Evolutionary conservation across 2,888 invertebrate species (phyloP).

Genomic region (Macrosoma leucophasiata): DNA sequence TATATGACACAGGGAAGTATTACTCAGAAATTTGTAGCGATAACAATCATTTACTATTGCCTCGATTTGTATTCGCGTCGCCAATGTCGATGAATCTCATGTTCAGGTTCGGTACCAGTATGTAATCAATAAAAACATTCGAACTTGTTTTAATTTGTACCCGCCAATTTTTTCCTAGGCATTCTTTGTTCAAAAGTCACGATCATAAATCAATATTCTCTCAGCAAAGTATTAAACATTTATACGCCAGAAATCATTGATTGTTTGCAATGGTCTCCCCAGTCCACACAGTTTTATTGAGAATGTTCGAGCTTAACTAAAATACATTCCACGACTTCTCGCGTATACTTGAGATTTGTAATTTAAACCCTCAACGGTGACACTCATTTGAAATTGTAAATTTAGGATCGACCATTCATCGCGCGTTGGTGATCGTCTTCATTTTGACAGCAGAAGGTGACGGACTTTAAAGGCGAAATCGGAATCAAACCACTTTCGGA

Average conservation of each 20-base stretch:
- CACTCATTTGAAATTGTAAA: slow-evolving; percentile 55
- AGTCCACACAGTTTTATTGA: slow-evolving; percentile 24
- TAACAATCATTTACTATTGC: slow-evolving; percentile 47
- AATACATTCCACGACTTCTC: slow-evolving; percentile 47
- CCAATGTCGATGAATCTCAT: slow-evolving; percentile 8
- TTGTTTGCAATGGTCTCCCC: slow-evolving; percentile 42
- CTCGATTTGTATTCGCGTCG: slow-evolving; percentile 7
- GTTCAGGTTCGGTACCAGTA: neutral
- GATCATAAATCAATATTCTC: slow-evolving; percentile 33
- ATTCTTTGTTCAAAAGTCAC: slow-evolving; percentile 21
- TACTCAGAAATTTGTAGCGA: slow-evolving; percentile 64
- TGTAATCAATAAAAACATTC: neutral
- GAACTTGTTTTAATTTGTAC: neutral
- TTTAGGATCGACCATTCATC: slow-evolving; percentile 45
- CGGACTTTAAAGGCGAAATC: slow-evolving; percentile 27
- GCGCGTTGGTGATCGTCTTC: slow-evolving; percentile 30
- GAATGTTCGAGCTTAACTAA: slow-evolving; percentile 28
- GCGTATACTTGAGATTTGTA: slow-evolving; percentile 39
- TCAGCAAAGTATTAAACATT: slow-evolving; percentile 40
- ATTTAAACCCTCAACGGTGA: slow-evolving; percentile 49
- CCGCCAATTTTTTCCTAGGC: neutral
- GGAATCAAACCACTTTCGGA: too few relatives aligned
- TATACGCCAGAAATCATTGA: slow-evolving; percentile 36
- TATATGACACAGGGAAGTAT: slow-evolving; percentile 53
- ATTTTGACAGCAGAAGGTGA: slow-evolving; percentile 21